These are phyloP conservation scores for Sphaerodactylus townsendi DNA, from an alignment of 2,113 vertebrate species.

Conservation along the genomic window DNA sequence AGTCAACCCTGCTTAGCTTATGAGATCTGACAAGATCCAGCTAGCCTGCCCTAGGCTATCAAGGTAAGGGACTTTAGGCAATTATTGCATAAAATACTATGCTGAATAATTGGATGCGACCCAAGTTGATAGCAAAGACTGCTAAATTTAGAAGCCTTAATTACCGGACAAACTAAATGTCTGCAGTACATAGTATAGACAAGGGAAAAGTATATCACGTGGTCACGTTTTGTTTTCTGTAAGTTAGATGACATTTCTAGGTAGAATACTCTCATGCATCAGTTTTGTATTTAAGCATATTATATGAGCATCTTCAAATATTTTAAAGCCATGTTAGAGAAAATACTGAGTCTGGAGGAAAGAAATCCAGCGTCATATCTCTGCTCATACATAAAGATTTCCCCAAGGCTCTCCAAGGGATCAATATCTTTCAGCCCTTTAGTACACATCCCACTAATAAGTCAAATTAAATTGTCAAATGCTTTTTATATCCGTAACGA, in stretches of 20 bases:
- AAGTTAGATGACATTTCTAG: not conserved
- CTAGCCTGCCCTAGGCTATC: no score
- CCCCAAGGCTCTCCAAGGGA: no score
- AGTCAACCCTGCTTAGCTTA: no score
- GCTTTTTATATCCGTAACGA: not conserved
- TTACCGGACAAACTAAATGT: not conserved
- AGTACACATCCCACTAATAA: not conserved
- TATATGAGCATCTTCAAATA: not conserved
- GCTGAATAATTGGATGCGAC: not conserved
- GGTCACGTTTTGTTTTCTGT: not conserved
- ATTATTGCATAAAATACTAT: not conserved
- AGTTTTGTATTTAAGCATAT: not conserved
- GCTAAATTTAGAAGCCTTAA: not conserved
- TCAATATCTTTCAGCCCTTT: not conserved
- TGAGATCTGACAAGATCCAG: no score
- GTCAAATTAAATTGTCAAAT: not conserved
- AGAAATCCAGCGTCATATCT: not conserved
- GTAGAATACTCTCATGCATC: not conserved
- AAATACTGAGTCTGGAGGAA: not conserved
- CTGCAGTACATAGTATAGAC: not conserved
- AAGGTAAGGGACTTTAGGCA: not conserved
- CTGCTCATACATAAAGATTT: no score
- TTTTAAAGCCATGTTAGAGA: not conserved
- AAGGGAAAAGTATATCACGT: not conserved
- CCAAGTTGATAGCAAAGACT: not conserved